These are phyloP conservation scores for Portunus trituberculatus DNA, from an alignment of 1,140 invertebrate species.

Conservation along the genomic window DNA sequence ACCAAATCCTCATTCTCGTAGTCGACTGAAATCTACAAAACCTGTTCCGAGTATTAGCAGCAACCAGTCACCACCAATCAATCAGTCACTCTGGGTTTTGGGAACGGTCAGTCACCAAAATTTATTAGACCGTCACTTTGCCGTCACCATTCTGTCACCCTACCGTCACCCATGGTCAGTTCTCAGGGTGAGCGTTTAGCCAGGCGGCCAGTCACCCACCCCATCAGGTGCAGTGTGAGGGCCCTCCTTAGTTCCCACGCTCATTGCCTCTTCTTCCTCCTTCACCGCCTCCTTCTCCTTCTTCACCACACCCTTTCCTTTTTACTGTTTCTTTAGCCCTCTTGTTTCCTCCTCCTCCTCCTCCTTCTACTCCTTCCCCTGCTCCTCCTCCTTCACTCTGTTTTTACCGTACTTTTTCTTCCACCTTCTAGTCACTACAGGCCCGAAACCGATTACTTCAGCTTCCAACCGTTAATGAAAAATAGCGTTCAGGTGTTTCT, in stretches of 20 bases:
- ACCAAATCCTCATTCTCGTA: no score
- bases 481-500: background rate
- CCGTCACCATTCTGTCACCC: background rate
- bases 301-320: background rate
- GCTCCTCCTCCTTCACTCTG: background rate
- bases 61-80: no score
- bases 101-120: background rate
- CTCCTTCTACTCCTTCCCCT: no score
- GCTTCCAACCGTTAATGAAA: background rate
- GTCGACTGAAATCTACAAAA: no score
- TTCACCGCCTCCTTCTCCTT: background rate
- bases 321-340: background rate
- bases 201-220: background rate
- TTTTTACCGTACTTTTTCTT: background rate
- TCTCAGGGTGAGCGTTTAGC: background rate
- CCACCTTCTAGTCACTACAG: background rate
- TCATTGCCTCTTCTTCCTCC: background rate
- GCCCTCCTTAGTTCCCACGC: background rate
- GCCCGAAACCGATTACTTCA: background rate
- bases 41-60: no score
- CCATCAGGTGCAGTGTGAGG: background rate
- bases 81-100: no score
- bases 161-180: background rate
- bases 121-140: background rate
- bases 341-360: background rate